These are phyloP conservation scores for Notiomystis cincta DNA, from an alignment of 2,113 vertebrate species.

Conservation along the genomic window DNA sequence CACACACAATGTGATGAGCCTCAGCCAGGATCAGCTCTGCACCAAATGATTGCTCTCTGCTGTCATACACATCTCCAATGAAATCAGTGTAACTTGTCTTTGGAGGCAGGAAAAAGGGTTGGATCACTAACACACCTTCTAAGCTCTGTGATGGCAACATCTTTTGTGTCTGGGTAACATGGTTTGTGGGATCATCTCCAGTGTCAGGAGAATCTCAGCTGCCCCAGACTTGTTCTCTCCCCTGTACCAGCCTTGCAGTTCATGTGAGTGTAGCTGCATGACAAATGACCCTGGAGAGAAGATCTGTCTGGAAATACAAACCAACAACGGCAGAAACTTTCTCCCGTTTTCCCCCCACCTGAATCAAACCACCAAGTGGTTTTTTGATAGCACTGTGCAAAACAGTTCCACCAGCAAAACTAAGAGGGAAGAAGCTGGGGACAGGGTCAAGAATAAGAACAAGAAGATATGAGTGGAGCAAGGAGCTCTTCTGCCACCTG, in stretches of 20 bases:
- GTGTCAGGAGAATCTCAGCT: neutral
- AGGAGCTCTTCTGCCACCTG: neutral
- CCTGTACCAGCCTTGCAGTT: neutral
- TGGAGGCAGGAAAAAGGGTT: neutral
- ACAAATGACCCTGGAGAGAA: neutral
- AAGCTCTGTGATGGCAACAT: neutral
- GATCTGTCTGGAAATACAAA: neutral
- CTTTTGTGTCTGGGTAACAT: neutral
- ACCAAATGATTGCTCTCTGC: neutral
- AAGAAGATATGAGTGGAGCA: neutral
- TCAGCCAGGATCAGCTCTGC: neutral
- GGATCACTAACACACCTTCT: neutral
- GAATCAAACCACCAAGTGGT: neutral
- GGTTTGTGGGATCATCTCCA: neutral
- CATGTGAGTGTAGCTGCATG: neutral
- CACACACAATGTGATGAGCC: neutral
- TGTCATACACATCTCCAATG: rapidly evolving
- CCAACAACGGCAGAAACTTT: neutral
- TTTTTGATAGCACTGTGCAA: rapidly evolving
- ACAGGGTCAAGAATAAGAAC: neutral
- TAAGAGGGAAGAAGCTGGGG: neutral
- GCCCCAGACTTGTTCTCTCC: neutral
- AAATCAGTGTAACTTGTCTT: neutral
- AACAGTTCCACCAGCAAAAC: neutral
- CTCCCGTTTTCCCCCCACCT: neutral